Base-by-base conservation (phyloP, 2,888 invertebrate genomes). In the Bibio marci region DNA sequence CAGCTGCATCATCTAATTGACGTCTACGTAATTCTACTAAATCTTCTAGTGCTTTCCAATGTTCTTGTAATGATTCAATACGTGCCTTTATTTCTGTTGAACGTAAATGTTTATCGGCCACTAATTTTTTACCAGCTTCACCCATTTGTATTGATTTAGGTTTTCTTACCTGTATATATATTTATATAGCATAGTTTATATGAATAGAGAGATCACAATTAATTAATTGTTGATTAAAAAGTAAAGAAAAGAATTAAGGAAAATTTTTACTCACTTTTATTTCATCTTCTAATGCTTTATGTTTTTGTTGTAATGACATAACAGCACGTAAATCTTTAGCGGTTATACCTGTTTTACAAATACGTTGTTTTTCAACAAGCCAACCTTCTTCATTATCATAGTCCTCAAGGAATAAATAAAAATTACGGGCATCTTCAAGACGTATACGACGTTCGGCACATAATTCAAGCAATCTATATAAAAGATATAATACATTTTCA, bases 301-400 rank as follows among this genome's bases (percentile, higher is more conserved):
- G 95, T 53, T 92, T 91, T 59, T 92, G 91, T 43, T 86, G 77
- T 39, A 94, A 64, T 27, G 88, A 86, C 26, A 86, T 69, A 6
- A 94, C 90, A 0, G 86, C 90, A 39, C 87, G 71, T 34, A 95
- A 64, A 59, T 98, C 95, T 59, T 92, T 94, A 2, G 92, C 91
- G 0, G 85, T 78, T 19, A 92, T 82, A n/a, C 85, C 86, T 0
- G 91, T 80, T 54, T 83, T 82, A 57, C 94, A 92, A 44, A 94
- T 81, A 5, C 87, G 71, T 57, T 92, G 88, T 55, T 91, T 92
- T 55, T 98, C 97, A 2, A 85, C 76, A 39, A 97, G 69, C 95
- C 97, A 97, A 1, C 87, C 80, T 64, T 95, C 94, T 61, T 97
- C 97, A 52, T 97, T 97, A 51, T 97, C 95, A 50, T 91, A 85